A percentile compares a stretch with the other conserved stretches of the same genome.
phyloP scores from a whole-genome alignment of 2,797 vertebrate species.

The Bradypodion ventrale region DNA sequence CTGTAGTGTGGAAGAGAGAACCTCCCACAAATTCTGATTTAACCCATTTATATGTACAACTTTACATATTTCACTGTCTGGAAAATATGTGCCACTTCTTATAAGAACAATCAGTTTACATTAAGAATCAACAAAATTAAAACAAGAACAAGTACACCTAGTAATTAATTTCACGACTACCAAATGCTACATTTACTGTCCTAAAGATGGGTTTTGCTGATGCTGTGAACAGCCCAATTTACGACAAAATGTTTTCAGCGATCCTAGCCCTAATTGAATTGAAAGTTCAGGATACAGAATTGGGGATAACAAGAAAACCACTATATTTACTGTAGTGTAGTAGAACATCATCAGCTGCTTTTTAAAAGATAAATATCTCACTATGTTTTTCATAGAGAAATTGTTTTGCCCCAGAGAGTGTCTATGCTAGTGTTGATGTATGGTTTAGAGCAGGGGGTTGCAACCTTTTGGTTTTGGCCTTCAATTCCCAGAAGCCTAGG shows the following conservation, averaged over 20 bases:
- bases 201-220: conserved; percentile 7
- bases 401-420: background rate
- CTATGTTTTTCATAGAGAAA: background rate
- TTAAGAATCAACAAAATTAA: background rate
- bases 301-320: background rate
- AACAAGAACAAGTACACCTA: background rate
- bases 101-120: conserved; percentile 5
- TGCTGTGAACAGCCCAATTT: background rate
- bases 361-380: background rate
- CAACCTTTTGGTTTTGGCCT: background rate
- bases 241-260: background rate
- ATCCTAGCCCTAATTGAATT: background rate
- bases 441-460: too few relatives aligned
- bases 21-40: background rate
- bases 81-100: background rate
- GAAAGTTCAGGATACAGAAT: background rate
- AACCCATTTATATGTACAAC: rapidly evolving
- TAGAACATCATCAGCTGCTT: background rate
- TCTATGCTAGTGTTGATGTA: background rate
- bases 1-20: background rate
- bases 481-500: too few relatives aligned
- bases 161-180: background rate
- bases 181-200: background rate
- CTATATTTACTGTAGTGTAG: background rate
- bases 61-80: background rate